phyloP scores from a whole-genome alignment of 2,797 vertebrate species.

The Hylomyscus alleni region DNA sequence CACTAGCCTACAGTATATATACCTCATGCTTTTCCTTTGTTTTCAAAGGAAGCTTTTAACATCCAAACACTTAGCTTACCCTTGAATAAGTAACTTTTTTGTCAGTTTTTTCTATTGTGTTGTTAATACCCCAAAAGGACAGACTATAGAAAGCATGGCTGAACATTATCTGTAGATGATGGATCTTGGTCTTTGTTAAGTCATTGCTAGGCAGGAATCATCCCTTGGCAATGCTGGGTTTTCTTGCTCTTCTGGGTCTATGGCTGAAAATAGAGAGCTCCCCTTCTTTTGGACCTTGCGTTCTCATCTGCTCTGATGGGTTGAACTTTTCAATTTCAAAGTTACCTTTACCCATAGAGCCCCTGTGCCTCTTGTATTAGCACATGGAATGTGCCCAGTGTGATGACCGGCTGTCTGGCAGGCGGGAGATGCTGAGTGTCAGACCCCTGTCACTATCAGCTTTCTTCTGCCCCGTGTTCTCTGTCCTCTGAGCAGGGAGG shows the following conservation, averaged over 20 bases:
- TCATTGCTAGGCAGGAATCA: not conserved
- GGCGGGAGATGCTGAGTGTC: not conserved
- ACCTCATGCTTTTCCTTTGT: not conserved
- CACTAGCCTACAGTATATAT: not conserved
- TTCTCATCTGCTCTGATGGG: not conserved
- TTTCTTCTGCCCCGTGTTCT: not conserved
- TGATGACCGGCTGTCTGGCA: not conserved
- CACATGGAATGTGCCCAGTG: not conserved
- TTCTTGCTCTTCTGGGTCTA: not conserved
- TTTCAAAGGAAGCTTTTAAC: slow-evolving; percentile 42
- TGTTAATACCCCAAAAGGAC: not conserved
- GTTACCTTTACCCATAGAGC: slow-evolving; percentile 2
- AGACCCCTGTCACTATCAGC: not conserved
- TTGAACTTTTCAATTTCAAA: not conserved
- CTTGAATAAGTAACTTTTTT: not conserved
- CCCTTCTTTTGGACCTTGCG: not conserved
- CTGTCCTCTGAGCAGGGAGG: not conserved
- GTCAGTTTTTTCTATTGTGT: slow-evolving; percentile 41
- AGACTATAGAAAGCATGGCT: not conserved
- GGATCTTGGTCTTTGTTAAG: not conserved
- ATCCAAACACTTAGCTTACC: not conserved
- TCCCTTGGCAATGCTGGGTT: not conserved
- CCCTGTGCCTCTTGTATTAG: not conserved
- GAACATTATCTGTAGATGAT: not conserved
- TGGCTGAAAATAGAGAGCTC: not conserved